Evolutionary conservation across 2,113 vertebrate species (phyloP).

Genomic region (Microtus pennsylvanicus): DNA sequence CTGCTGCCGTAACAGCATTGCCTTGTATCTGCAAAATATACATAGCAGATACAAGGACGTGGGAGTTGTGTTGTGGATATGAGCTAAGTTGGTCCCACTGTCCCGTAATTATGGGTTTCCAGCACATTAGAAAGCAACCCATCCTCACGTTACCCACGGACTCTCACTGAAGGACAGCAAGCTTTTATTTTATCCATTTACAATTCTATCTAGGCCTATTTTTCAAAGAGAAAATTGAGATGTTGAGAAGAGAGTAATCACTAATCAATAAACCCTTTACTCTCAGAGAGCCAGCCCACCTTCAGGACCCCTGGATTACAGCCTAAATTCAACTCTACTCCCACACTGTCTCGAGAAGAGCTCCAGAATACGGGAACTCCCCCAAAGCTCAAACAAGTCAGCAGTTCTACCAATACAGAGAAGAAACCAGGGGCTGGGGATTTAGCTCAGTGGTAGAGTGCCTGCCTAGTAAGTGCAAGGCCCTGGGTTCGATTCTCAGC

Average conservation of each 20-base stretch:
- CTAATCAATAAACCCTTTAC: not conserved
- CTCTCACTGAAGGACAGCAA: not conserved
- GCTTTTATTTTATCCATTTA: not conserved
- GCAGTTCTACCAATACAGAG: not conserved
- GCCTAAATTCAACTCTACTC: not conserved
- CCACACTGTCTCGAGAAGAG: not conserved
- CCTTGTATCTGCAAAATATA: conserved; percentile 56
- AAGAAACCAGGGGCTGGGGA: not conserved
- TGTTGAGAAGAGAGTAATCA: not conserved
- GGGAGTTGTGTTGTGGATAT: not conserved
- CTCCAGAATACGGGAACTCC: not conserved
- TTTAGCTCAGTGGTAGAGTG: not conserved
- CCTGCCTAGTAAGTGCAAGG: not conserved
- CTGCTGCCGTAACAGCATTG: conserved; percentile 59
- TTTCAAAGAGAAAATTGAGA: not conserved
- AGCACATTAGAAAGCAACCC: not conserved
- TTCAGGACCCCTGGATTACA: not conserved
- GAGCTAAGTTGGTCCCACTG: not conserved
- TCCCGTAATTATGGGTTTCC: not conserved
- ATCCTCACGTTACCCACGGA: not conserved
- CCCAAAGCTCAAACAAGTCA: not conserved
- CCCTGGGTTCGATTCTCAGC: not conserved
- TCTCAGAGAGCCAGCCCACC: not conserved
- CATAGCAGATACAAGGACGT: not conserved
- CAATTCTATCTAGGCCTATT: not conserved